Evolutionary conservation across 2,888 invertebrate species (phyloP).

Genomic region (Loripinus fragilis): DNA sequence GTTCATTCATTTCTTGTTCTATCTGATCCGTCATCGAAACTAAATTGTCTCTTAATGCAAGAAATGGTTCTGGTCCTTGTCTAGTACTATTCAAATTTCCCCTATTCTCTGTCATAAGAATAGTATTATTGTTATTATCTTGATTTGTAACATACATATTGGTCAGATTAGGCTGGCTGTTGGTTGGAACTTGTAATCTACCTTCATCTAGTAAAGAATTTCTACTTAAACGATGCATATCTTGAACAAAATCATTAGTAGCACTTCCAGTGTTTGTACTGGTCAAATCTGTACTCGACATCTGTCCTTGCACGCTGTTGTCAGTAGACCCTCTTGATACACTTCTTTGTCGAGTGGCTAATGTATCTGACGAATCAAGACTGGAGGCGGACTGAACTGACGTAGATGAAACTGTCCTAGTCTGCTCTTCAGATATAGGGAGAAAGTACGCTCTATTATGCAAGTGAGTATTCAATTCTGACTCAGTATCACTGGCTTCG

Average conservation of each 20-base stretch:
- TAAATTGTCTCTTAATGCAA: conserved; percentile 54
- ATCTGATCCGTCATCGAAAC: conserved; percentile 66
- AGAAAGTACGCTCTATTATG: conserved; percentile 40
- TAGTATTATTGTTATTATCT: conserved; percentile 38
- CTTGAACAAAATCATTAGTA: not conserved
- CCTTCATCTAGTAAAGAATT: not conserved
- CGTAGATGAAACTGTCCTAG: conserved; percentile 29
- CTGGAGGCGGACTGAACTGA: conserved; percentile 30
- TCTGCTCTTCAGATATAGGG: conserved; percentile 43
- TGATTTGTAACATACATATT: not conserved
- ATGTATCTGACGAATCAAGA: conserved; percentile 22
- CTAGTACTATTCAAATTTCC: not conserved
- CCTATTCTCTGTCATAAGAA: conserved; percentile 33
- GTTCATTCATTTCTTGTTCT: conserved; percentile 71
- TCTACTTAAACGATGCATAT: conserved; percentile 1
- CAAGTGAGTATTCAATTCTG: conserved; percentile 43
- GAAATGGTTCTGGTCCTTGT: not conserved
- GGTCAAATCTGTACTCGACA: not conserved
- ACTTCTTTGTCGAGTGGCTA: conserved; percentile 6
- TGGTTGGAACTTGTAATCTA: not conserved
- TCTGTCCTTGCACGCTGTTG: conserved; percentile 25
- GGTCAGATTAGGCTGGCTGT: not conserved
- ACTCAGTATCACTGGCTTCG: conserved; percentile 49
- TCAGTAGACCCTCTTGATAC: conserved; percentile 28
- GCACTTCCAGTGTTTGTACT: not conserved